These are phyloP conservation scores for Colletes gigas DNA, from an alignment of 1,140 invertebrate genomes.

Conservation along the genomic window DNA sequence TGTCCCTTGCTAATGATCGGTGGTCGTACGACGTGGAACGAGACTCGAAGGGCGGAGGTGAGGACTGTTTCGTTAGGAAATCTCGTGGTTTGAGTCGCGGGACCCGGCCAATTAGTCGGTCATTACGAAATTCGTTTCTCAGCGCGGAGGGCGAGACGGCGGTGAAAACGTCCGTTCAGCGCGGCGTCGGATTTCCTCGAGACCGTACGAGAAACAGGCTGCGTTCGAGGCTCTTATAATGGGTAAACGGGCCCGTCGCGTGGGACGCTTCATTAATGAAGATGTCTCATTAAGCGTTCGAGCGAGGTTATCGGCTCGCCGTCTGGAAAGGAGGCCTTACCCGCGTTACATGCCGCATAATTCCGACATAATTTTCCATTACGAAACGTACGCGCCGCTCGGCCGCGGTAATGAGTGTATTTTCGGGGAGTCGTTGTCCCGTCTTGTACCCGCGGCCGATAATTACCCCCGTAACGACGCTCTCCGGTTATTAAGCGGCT, in stretches of 20 bases:
- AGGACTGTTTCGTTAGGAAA: no score
- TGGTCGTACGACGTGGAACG: no score
- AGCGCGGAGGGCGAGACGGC: neutral
- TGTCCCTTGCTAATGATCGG: neutral
- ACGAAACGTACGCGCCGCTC: slow-evolving; percentile 46
- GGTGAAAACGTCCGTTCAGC: slow-evolving; percentile 12
- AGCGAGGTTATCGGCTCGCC: slow-evolving; percentile 60
- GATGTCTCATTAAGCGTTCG: slow-evolving; percentile 62
- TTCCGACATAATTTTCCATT: slow-evolving; percentile 61
- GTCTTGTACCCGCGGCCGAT: slow-evolving; percentile 25
- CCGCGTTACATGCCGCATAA: slow-evolving; percentile 29
- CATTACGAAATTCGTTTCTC: slow-evolving; percentile 50
- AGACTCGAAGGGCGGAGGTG: no score
- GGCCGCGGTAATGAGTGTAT: slow-evolving; percentile 19
- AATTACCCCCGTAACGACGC: slow-evolving; percentile 43
- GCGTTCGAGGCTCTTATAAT: slow-evolving; percentile 33
- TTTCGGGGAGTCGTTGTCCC: slow-evolving; percentile 35
- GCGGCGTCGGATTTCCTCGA: neutral
- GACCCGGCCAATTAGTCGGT: slow-evolving; percentile 44
- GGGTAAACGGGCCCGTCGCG: slow-evolving; percentile 48
- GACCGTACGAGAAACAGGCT: slow-evolving; percentile 7
- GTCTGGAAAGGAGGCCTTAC: slow-evolving; percentile 46
- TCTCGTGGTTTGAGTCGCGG: slow-evolving; percentile 27
- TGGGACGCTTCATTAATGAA: slow-evolving; percentile 63
- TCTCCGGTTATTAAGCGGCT: slow-evolving; percentile 4